Evolutionary conservation across 1,140 invertebrate genomes (phyloP).

Genomic region (Platyscapa corneri): DNA sequence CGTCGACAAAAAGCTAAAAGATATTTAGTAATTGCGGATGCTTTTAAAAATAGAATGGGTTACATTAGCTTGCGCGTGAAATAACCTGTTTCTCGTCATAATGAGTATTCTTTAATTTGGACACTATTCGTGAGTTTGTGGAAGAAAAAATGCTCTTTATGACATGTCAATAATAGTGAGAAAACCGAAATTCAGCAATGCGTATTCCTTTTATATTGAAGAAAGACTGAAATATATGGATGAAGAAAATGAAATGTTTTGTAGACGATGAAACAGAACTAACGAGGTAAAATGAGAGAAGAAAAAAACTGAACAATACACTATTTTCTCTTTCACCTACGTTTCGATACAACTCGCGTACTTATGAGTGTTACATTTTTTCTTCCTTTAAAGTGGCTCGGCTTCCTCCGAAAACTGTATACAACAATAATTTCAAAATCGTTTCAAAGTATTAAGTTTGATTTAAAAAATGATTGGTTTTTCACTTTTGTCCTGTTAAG

Average conservation of each 20-base stretch:
- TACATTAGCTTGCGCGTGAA: neutral
- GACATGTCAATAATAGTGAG: conserved; percentile 14
- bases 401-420: neutral
- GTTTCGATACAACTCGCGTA: neutral
- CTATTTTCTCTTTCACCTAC: neutral
- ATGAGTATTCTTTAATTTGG: neutral
- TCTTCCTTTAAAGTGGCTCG: neutral
- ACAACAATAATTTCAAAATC: neutral
- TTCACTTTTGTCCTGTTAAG: neutral
- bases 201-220: neutral
- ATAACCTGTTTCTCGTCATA: neutral
- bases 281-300: conserved; percentile 25
- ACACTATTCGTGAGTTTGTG: conserved; percentile 12
- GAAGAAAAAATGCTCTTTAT: conserved; percentile 15
- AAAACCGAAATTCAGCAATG: neutral
- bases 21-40: neutral
- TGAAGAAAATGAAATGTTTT: conserved; percentile 14
- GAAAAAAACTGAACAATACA: neutral
- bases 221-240: neutral
- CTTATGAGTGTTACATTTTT: conserved; percentile 25
- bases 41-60: neutral
- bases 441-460: neutral
- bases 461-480: neutral
- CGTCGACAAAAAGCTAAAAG: neutral
- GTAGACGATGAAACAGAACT: conserved; percentile 32